Evolutionary conservation across 1,140 invertebrate genomes (phyloP), one percentile per base, ranked within the genome.

Genomic region (Phenacoccus solenopsis): DNA sequence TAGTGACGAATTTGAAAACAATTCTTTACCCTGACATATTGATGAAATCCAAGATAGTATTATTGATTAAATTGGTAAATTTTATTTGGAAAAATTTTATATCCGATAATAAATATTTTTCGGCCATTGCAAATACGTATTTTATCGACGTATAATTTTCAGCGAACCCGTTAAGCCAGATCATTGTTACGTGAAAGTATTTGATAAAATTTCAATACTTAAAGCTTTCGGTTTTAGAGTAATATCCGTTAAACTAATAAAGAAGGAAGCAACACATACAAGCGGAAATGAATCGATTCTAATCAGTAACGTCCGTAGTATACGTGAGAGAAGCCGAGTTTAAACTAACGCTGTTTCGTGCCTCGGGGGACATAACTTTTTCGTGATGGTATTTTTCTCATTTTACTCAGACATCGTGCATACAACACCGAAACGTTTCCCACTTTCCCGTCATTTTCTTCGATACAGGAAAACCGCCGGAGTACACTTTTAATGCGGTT

Each of bases 151-250:
- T n/a, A n/a, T n/a, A n/a, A n/a, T n/a, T n/a, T n/a, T n/a, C n/a
- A n/a, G n/a, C n/a, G n/a, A n/a, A n/a, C n/a, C n/a, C n/a, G n/a
- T n/a, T n/a, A n/a, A n/a, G n/a, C n/a, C n/a, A n/a, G n/a, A n/a
- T n/a, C n/a, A n/a, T n/a, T n/a, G n/a, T n/a, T n/a, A 49, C 38
- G 38, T 49, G 38, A 49, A 49, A 49, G 38, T 49, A 49, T 49
- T 49, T 16, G 38, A n/a, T 49, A 49, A 49, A 49, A 49, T 49
- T 49, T 49, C 38, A 49, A 49, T 49, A 49, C 38, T 16, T 49
- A 49, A 49, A 49, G 38, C 38, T 49, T 49, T n/a, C 12, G 38
- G 38, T 49, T 49, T 49, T 49, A n/a, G 20, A 49, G 12, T 49
- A 16, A 49, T 49, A 49, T 49, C 38, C 12, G 38, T 49, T 49